A percentile compares a stretch with the other conserved stretches of the same genome.
phyloP scores from a whole-genome alignment of 2,888 invertebrate species.

The Phengaris alcon region DNA sequence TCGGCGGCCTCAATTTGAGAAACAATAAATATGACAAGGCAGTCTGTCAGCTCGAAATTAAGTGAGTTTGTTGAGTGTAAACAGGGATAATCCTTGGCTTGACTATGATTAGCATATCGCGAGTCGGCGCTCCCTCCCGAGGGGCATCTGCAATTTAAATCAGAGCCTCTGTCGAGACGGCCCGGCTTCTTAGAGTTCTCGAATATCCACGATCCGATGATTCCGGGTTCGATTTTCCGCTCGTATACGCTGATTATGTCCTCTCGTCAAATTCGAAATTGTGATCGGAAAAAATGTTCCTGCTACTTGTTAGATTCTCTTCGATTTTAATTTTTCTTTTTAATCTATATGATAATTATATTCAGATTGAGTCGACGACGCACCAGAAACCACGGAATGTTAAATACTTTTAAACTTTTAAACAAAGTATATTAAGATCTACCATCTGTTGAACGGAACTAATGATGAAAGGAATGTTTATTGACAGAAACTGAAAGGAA shows the following conservation, averaged over 20 bases:
- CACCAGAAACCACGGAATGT: neutral
- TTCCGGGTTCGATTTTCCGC: conserved; percentile 77
- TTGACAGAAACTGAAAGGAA: conserved; percentile 17
- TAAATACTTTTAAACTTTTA: neutral
- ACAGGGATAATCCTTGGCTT: conserved; percentile 79
- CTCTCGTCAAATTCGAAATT: conserved; percentile 53
- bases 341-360: conserved; percentile 18
- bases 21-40: conserved; percentile 63
- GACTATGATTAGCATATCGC: conserved; percentile 79
- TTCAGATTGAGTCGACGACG: conserved; percentile 7
- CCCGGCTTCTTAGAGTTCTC: conserved; percentile 74
- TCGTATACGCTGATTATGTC: conserved; percentile 75
- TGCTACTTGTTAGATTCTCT: neutral
- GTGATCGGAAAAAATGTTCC: conserved; percentile 17
- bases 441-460: neutral
- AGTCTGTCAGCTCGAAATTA: conserved; percentile 73
- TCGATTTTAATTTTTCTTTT: neutral
- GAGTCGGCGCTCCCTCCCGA: conserved; percentile 72
- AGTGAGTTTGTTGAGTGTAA: conserved; percentile 80
- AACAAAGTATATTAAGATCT: neutral
- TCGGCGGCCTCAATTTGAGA: conserved; percentile 28
- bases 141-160: conserved; percentile 78
- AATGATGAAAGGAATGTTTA: neutral
- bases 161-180: conserved; percentile 73
- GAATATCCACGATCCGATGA: conserved; percentile 76